These are phyloP conservation scores for Parnassius apollo DNA, from an alignment of 2,888 invertebrate genomes.

Conservation along the genomic window DNA sequence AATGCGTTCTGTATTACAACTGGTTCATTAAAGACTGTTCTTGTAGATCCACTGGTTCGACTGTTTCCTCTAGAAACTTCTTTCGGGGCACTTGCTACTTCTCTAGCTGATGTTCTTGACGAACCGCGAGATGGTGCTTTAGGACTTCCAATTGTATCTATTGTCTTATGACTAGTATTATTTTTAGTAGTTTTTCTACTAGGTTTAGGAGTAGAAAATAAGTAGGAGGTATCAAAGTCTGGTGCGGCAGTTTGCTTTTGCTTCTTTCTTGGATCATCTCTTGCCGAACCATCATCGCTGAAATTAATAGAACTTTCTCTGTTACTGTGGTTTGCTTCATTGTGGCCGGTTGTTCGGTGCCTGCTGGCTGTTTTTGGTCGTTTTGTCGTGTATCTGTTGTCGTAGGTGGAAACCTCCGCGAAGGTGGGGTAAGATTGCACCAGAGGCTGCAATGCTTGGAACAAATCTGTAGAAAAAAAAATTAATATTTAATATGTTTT, in stretches of 20 bases:
- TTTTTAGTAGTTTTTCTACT: slow-evolving; percentile 35
- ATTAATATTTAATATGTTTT: neutral
- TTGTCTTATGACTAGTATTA: slow-evolving; percentile 5
- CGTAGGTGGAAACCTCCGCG: slow-evolving; percentile 20
- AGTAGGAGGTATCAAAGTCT: slow-evolving; percentile 15
- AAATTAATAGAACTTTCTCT: slow-evolving; percentile 1
- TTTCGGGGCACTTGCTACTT: slow-evolving; percentile 4
- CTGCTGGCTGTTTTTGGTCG: slow-evolving; percentile 24
- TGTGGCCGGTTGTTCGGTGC: neutral
- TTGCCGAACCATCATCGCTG: neutral
- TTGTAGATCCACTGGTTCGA: neutral
- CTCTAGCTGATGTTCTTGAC: slow-evolving; percentile 5
- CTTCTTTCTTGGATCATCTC: slow-evolving; percentile 17
- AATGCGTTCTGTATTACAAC: too few species aligned
- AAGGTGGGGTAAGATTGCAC: slow-evolving; percentile 34
- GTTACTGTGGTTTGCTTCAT: neutral
- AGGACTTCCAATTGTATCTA: neutral
- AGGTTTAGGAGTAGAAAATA: slow-evolving; percentile 35
- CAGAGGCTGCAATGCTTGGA: slow-evolving; percentile 52
- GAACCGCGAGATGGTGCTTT: neutral
- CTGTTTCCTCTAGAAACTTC: neutral
- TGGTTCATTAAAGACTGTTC: slow-evolving; percentile 3
- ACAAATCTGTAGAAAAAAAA: slow-evolving; percentile 46
- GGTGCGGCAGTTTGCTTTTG: neutral
- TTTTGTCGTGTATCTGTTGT: slow-evolving; percentile 31